phyloP scores from a whole-genome alignment of 2,888 invertebrate genomes.

The Pachymerium ferrugineum region DNA sequence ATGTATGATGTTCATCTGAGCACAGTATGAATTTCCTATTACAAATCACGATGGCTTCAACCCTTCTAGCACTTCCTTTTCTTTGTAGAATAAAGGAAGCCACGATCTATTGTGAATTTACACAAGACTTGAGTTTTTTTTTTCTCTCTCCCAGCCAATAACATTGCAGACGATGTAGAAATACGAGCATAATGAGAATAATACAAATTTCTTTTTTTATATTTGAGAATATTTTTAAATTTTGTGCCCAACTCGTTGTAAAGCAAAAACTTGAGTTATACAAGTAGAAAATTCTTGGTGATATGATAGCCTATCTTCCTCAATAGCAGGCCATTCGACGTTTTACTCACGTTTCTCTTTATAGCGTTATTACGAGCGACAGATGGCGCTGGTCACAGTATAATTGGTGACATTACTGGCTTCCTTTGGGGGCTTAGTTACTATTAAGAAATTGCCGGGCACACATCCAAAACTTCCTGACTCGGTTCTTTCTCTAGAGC shows the following conservation, averaged over 20 bases:
- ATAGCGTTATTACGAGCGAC: constrained; percentile 16
- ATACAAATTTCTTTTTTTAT: not conserved
- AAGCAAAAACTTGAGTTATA: not conserved
- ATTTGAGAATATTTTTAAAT: too few species aligned
- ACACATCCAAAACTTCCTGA: constrained; percentile 25
- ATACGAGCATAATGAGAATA: not conserved
- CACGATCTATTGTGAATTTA: not conserved
- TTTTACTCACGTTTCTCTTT: constrained; percentile 27
- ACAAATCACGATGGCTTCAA: constrained; percentile 1
- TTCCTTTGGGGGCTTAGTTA: constrained; percentile 20
- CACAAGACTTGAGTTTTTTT: not conserved
- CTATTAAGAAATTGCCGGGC: constrained; percentile 27
- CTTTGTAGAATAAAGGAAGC: not conserved
- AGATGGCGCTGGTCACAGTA: constrained; percentile 24
- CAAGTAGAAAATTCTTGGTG: not conserved
- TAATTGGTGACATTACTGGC: constrained; percentile 25
- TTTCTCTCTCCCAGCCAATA: not conserved
- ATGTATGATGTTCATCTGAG: constrained; percentile 12
- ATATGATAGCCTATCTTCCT: constrained; percentile 4
- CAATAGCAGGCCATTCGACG: constrained; percentile 11
- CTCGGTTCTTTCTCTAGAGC: not conserved
- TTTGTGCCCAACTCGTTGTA: not conserved
- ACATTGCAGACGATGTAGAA: not conserved
- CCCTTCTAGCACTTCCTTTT: constrained; percentile 24
- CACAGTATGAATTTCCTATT: constrained; percentile 19